These are phyloP conservation scores for Vireo griseus DNA, from an alignment of 2,797 vertebrate genomes.

Conservation along the genomic window DNA sequence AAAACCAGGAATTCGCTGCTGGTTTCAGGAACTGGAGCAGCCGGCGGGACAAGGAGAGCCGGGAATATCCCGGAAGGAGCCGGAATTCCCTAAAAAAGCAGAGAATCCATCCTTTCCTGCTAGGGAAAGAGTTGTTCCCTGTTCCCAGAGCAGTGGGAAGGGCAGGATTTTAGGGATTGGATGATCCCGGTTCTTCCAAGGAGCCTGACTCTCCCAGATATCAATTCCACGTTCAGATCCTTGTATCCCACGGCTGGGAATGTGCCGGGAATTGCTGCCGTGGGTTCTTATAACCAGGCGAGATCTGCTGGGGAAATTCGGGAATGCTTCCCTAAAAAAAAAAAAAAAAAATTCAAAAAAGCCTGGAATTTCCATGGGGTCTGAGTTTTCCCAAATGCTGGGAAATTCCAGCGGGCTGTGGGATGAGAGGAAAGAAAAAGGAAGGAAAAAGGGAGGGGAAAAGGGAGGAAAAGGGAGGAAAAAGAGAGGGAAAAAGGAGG, in stretches of 20 bases:
- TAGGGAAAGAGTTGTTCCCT: too few relatives aligned
- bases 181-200: rapidly evolving
- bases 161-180: background rate
- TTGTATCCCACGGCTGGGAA: background rate
- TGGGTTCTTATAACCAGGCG: rapidly evolving
- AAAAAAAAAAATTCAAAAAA: background rate
- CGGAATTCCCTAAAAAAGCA: background rate
- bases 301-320: background rate
- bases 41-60: background rate
- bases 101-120: rapidly evolving
- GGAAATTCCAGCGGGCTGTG: too few relatives aligned
- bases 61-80: background rate
- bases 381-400: rapidly evolving
- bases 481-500: too few relatives aligned
- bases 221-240: background rate
- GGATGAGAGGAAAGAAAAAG: too few relatives aligned
- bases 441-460: too few relatives aligned
- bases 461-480: background rate
- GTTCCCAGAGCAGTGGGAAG: background rate
- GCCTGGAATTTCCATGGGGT: background rate
- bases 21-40: background rate
- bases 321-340: background rate
- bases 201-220: rapidly evolving
- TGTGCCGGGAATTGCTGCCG: rapidly evolving
- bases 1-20: background rate